Evolutionary conservation across 2,113 vertebrate genomes (phyloP).

Genomic region (Garra rufa): DNA sequence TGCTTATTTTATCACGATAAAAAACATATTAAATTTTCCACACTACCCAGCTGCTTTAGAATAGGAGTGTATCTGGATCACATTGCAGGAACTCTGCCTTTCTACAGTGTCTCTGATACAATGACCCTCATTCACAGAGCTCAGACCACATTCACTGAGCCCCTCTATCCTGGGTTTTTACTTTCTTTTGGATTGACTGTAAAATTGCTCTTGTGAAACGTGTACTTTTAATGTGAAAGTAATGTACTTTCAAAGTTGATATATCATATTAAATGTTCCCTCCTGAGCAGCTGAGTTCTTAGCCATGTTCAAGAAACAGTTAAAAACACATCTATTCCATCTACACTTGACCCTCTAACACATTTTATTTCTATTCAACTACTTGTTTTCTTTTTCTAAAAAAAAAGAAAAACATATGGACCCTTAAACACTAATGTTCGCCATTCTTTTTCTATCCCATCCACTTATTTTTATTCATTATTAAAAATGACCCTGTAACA

Average conservation of each 20-base stretch:
- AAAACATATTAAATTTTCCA: not conserved
- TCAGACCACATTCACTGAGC: not conserved
- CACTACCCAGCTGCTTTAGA: not conserved
- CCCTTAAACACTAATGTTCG: too few species aligned
- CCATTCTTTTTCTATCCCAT: too few species aligned
- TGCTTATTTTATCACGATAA: not conserved
- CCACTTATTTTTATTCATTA: too few species aligned
- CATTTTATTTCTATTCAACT: too few species aligned
- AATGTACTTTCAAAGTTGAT: not conserved
- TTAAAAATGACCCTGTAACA: too few species aligned
- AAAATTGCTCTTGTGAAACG: not conserved
- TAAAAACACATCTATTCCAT: too few species aligned
- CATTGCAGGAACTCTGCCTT: not conserved
- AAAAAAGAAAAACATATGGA: too few species aligned
- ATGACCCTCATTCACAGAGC: not conserved
- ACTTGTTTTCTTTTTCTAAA: too few species aligned
- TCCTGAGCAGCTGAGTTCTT: too few species aligned
- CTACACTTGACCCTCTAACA: too few species aligned
- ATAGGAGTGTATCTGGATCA: slow-evolving; percentile 11
- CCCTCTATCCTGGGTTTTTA: slow-evolving; percentile 1
- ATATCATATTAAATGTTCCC: not conserved
- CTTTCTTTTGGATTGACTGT: not conserved
- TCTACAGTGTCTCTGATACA: not conserved
- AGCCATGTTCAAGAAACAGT: too few species aligned
- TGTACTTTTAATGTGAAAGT: not conserved